phyloP scores from a whole-genome alignment of 2,888 invertebrate genomes.

The Drosophila infuscata region DNA sequence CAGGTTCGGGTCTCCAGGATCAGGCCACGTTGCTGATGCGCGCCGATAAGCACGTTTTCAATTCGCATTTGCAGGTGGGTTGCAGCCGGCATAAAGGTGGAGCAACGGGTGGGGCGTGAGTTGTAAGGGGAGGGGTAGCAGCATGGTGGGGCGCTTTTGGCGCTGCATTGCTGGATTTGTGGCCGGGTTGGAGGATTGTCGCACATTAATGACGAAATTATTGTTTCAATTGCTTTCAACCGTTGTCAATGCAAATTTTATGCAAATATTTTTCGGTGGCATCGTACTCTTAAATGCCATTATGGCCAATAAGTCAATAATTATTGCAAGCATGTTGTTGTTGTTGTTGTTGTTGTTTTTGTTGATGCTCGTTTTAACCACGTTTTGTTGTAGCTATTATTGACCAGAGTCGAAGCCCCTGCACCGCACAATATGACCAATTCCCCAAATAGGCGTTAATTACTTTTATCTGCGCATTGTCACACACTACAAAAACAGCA shows the following conservation, averaged over 20 bases:
- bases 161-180: neutral
- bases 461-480: slow-evolving; percentile 74
- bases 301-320: slow-evolving; percentile 81
- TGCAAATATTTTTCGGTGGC: slow-evolving; percentile 71
- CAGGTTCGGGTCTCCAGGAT: slow-evolving; percentile 18
- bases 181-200: slow-evolving; percentile 51
- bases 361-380: slow-evolving; percentile 20
- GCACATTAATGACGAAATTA: slow-evolving; percentile 82
- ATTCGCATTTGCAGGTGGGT: slow-evolving; percentile 64
- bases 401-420: slow-evolving; percentile 8
- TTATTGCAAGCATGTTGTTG: slow-evolving; percentile 53
- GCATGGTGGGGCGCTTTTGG: slow-evolving; percentile 8
- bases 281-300: slow-evolving; percentile 68
- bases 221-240: slow-evolving; percentile 82
- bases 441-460: slow-evolving; percentile 76
- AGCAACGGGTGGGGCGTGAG: neutral
- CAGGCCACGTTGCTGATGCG: slow-evolving; percentile 66
- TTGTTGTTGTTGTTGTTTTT: slow-evolving; percentile 19
- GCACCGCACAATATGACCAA: slow-evolving; percentile 35
- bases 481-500: slow-evolving; percentile 48
- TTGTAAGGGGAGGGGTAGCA: slow-evolving; percentile 2
- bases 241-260: slow-evolving; percentile 81
- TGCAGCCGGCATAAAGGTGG: slow-evolving; percentile 3
- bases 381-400: slow-evolving; percentile 36
- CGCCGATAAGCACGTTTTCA: slow-evolving; percentile 80